These are phyloP conservation scores for Fistularia commersonii DNA, from an alignment of 2,797 vertebrate species.

Conservation along the genomic window DNA sequence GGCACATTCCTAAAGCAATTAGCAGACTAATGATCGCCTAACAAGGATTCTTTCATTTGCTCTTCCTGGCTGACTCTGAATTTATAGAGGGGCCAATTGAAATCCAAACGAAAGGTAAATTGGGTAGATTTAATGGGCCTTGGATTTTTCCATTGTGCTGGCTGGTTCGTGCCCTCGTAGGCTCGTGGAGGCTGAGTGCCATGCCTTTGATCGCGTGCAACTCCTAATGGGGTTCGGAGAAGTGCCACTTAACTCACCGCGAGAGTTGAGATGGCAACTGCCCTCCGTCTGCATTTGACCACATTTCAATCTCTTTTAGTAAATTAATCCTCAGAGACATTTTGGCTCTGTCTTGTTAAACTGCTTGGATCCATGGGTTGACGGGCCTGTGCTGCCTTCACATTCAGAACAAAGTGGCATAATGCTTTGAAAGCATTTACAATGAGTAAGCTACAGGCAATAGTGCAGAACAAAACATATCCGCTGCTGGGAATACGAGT, in stretches of 20 bases:
- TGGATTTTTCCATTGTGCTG: constrained; percentile 73
- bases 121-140: constrained; percentile 80
- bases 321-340: constrained; percentile 67
- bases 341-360: constrained; percentile 55
- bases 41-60: constrained; percentile 82
- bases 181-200: constrained; percentile 67
- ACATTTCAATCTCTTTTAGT: constrained; percentile 73
- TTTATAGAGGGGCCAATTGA: constrained; percentile 79
- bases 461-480: constrained; percentile 53
- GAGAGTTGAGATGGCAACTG: constrained; percentile 52
- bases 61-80: constrained; percentile 74
- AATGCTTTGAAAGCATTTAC: constrained; percentile 24
- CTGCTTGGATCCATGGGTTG: constrained; percentile 40
- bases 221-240: constrained; percentile 66
- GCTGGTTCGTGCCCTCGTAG: constrained; percentile 62
- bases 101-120: constrained; percentile 82
- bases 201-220: constrained; percentile 77
- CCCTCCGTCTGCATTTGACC: constrained; percentile 66
- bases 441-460: constrained; percentile 48
- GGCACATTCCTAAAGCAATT: constrained; percentile 80
- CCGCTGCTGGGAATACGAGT: constrained; percentile 46
- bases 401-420: constrained; percentile 25
- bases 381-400: constrained; percentile 28
- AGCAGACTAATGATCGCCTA: constrained; percentile 79
- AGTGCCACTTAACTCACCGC: constrained; percentile 71